Percentiles rank a stretch among this genome's conserved stretches.
Evolutionary conservation across 2,113 vertebrate species (phyloP).

Genomic region (Nanorana parkeri): DNA sequence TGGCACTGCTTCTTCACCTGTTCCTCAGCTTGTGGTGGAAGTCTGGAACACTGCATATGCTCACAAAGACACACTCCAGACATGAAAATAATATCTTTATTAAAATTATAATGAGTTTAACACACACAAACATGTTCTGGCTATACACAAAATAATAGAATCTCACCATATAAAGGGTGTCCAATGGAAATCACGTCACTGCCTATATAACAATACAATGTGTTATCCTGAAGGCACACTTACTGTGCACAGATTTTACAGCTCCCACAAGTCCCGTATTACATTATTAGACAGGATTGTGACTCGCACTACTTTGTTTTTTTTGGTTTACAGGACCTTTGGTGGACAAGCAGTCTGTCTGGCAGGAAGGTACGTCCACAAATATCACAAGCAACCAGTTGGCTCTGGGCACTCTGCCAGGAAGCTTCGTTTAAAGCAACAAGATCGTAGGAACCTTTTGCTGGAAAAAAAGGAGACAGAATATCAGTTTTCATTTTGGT

Average conservation of each 20-base stretch:
- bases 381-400: conserved; percentile 76
- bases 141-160: not conserved
- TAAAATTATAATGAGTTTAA: conserved; percentile 38
- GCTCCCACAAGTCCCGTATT: conserved; percentile 16
- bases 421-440: conserved; percentile 77
- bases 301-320: conserved; percentile 62
- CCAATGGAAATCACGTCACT: not conserved
- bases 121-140: conserved; percentile 12
- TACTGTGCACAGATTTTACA: conserved; percentile 35
- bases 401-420: conserved; percentile 77
- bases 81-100: conserved; percentile 37
- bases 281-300: not conserved
- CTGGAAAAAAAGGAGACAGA: conserved; percentile 66
- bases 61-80: not conserved
- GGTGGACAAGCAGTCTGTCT: conserved; percentile 80
- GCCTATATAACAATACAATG: conserved; percentile 20
- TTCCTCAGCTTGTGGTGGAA: too few species aligned
- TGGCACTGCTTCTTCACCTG: not conserved
- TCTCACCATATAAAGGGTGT: not conserved
- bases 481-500: conserved; percentile 74
- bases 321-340: conserved; percentile 76
- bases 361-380: conserved; percentile 81
- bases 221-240: conserved; percentile 42
- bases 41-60: not conserved
- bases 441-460: conserved; percentile 80